Evolutionary conservation across 2,113 vertebrate genomes (phyloP), one percentile per base, ranked within the genome.

Genomic region (Chelonoidis abingdonii): DNA sequence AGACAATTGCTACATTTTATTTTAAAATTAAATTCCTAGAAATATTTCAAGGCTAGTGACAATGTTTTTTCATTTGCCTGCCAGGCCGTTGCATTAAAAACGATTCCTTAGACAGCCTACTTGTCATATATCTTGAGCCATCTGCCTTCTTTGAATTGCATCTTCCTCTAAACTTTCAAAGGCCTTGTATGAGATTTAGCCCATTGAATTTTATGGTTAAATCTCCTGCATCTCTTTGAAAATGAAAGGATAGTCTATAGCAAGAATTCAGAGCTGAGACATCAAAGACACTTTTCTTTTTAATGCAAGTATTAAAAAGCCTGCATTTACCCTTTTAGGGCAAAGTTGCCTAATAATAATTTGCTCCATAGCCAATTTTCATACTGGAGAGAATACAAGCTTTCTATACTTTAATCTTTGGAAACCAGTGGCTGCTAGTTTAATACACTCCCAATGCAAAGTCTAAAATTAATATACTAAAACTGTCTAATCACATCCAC

Each of bases 251-350:
- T 86, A 81, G 84, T 75, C 53, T 57, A 27, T 1, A 95, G 90
- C 92, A 95, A 93, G 95, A 95, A 95, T 92, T 90, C 89, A 54
- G 65, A 78, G 41, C 41, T 27, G 75, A 97, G 95, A 97, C 97
- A 97, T 97, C 97, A 97, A 97, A 97, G 94, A 52, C 82, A 95
- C 79, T 84, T 96, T 87, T 65, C 82, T 90, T 96, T 85, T 95
- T 95, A 91, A 94, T 89, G 94, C 91, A 92, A 90, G 96, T 84
- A 89, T 86, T 85, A 92, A 92, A 72, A 96, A 97, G 90, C 91
- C 95, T 29, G 22, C 75, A 78, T 78, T 78, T 41, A 47, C 41
- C 41, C 47, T 78, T 41, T 78, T 41, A 78, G 95, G 75, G 94
- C 93, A 96, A 97, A 97, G 96, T 82, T 76, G 94, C 94, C 88